Percentiles rank a stretch among this genome's conserved stretches.
Evolutionary conservation across 1,140 invertebrate species (phyloP).

Genomic region (Calosoma granatense): DNA sequence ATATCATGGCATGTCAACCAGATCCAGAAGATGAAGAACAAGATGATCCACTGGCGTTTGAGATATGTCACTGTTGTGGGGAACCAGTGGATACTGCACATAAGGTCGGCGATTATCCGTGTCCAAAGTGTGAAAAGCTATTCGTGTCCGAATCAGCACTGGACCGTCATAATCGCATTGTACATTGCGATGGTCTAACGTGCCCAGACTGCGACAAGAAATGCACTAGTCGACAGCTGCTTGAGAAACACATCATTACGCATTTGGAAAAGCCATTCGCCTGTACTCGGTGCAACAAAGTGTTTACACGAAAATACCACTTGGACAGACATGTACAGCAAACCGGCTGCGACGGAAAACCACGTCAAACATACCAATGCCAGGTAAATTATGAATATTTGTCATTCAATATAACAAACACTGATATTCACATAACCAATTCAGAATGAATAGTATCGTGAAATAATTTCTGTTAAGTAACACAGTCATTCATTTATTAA

Average conservation of each 20-base stretch:
- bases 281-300: slow-evolving; percentile 48
- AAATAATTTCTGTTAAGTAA: no score
- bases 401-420: no score
- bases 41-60: slow-evolving; percentile 28
- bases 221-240: slow-evolving; percentile 14
- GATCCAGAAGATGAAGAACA: slow-evolving; percentile 18
- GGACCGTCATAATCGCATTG: slow-evolving; percentile 48
- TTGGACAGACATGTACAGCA: slow-evolving; percentile 63
- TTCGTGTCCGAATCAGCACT: slow-evolving; percentile 64
- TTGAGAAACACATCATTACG: slow-evolving; percentile 25
- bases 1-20: slow-evolving; percentile 26
- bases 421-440: no score
- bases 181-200: slow-evolving; percentile 32
- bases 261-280: slow-evolving; percentile 37
- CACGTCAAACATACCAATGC: slow-evolving; percentile 46
- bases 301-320: slow-evolving; percentile 67
- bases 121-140: slow-evolving; percentile 45
- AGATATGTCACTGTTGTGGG: slow-evolving; percentile 41
- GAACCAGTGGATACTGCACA: slow-evolving; percentile 42
- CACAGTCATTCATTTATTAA: no score
- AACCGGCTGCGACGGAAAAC: slow-evolving; percentile 57
- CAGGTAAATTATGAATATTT: no score
- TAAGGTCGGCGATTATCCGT: slow-evolving; percentile 40
- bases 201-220: slow-evolving; percentile 27
- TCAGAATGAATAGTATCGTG: no score